Conservation (phyloP, 2,888 invertebrate genomes). For the Cremastinae sp. region DNA sequence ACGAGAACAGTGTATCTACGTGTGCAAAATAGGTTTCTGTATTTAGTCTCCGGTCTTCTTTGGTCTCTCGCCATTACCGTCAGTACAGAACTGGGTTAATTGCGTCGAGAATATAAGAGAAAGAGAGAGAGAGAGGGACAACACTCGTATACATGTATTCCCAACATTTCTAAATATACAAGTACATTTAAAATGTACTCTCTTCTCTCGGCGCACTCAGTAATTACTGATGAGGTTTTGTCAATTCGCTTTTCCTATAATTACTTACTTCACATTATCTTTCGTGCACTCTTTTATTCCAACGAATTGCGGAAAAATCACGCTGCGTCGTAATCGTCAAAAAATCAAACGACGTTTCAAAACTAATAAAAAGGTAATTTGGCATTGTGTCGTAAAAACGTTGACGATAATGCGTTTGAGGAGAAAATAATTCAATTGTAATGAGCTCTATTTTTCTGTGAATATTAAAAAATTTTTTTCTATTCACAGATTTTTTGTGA, state of each 20-base stretch:
- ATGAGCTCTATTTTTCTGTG: too few species aligned
- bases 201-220: slow-evolving; percentile 28
- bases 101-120: slow-evolving; percentile 57
- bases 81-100: slow-evolving; percentile 62
- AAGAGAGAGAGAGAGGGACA: slow-evolving; percentile 13
- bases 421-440: too few species aligned
- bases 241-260: slow-evolving; percentile 28
- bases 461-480: too few species aligned
- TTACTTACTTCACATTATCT: slow-evolving; percentile 31
- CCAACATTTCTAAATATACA: slow-evolving; percentile 11
- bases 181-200: slow-evolving; percentile 21
- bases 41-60: slow-evolving; percentile 40
- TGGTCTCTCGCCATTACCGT: slow-evolving; percentile 48
- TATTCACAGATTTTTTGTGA: too few species aligned
- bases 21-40: slow-evolving; percentile 28
- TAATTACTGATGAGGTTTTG: slow-evolving; percentile 49
- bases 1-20: slow-evolving; percentile 13
- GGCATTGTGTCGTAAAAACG: too few species aligned
- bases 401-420: too few species aligned
- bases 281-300: slow-evolving; percentile 7
- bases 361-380: too few species aligned
- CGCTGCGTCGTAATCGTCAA: too few species aligned
- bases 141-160: background rate
- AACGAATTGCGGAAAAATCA: slow-evolving; percentile 3
- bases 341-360: too few species aligned